phyloP scores from a whole-genome alignment of 2,113 vertebrate species.

The Siniperca knerii region DNA sequence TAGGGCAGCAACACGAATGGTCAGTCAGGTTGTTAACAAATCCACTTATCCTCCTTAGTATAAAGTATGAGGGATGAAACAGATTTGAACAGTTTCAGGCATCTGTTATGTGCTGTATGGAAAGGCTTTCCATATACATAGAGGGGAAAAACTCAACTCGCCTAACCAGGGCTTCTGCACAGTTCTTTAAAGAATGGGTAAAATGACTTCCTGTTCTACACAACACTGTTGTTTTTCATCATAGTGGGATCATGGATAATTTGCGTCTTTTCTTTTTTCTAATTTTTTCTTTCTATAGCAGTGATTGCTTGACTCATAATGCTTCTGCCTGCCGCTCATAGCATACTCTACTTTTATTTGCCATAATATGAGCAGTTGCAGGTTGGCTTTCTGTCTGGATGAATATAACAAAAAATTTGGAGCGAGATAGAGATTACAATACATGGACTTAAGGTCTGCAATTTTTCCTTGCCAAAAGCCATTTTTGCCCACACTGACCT shows the following conservation, averaged over 20 bases:
- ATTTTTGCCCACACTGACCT: slow-evolving; percentile 41
- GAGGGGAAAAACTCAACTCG: not conserved
- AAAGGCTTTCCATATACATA: not conserved
- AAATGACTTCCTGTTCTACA: not conserved
- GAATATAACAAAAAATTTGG: not conserved
- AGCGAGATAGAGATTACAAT: not conserved
- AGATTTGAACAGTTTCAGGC: not conserved
- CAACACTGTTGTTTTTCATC: slow-evolving; percentile 17
- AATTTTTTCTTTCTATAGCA: not conserved
- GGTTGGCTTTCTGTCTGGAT: slow-evolving; percentile 22
- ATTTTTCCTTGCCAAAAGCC: not conserved
- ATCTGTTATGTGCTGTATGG: not conserved
- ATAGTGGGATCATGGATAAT: not conserved
- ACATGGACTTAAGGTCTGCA: not conserved
- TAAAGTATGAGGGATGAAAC: not conserved
- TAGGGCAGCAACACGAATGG: not conserved
- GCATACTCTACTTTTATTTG: slow-evolving; percentile 29
- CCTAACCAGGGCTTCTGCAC: not conserved
- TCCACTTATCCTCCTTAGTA: not conserved
- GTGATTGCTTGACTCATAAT: slow-evolving; percentile 24
- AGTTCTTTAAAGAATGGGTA: not conserved
- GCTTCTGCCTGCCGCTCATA: slow-evolving; percentile 1
- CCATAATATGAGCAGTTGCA: not conserved
- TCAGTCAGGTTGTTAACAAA: slow-evolving; percentile 1
- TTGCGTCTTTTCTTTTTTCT: not conserved